Base-by-base conservation (phyloP, 2,888 invertebrate species). In the Patella caerulea region DNA sequence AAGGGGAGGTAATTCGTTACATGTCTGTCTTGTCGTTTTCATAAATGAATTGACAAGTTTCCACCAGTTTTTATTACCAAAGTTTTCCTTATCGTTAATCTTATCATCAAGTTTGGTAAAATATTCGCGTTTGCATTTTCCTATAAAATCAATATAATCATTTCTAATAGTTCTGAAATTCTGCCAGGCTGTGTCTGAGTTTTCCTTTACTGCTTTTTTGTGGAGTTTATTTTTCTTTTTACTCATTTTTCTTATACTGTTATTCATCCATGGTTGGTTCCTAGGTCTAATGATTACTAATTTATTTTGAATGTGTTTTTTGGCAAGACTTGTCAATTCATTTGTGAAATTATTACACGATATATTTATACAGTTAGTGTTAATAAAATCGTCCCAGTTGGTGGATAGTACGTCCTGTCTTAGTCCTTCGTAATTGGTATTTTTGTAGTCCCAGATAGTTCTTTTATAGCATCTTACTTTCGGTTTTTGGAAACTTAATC, bases 271-370 rank as follows among this genome's bases (percentile, higher is more conserved):
- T 65, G 59, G 59, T 65, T 65, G 59, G 11, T 65, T 17, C 7
- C 59, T n/a, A 65, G 59, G 59, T 19, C 59, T 17, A 65, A 65
- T 65, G 59, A 17, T 65, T 65, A 12, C 59, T 65, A 65, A 19
- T n/a, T 65, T 65, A 19, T 65, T 65, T 19, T 17, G 59, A 19
- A 65, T 65, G 11, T 65, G n/a, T 65, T 19, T n/a, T 19, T 65
- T 65, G 19, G 59, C 59, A 65, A 65, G n/a, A 65, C 59, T 65
- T 65, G 19, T 65, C 19, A 65, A 65, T 65, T 65, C 59, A 65
- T n/a, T 19, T 65, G 59, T 65, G 59, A 65, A 65, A 19, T n/a
- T 12, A n/a, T n/a, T 65, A 19, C n/a, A 19, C 9, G 59, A n/a
- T n/a, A 19, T 19, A 11, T 65, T 19, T 19, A 65, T 65, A 65